Conservation (phyloP, 2,888 invertebrate genomes). For the Plagodis dolabraria region DNA sequence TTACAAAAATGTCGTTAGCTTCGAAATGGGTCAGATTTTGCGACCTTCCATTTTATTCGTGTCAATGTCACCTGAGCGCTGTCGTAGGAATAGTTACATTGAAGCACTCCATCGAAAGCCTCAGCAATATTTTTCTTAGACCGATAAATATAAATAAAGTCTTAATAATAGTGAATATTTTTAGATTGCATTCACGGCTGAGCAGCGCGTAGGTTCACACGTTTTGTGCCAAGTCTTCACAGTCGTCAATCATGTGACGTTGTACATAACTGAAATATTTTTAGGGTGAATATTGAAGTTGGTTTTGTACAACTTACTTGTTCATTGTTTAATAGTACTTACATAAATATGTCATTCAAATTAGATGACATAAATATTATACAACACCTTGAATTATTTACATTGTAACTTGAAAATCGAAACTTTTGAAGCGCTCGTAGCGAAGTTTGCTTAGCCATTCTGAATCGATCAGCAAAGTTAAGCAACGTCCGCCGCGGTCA, state of each 20-base stretch:
- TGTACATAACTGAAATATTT: conserved; percentile 32
- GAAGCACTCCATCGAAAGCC: conserved; percentile 1
- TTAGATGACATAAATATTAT: no score
- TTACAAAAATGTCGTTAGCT: conserved; percentile 39
- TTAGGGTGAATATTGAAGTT: conserved; percentile 1
- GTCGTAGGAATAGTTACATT: no score
- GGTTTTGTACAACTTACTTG: no score
- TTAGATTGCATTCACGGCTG: conserved; percentile 39
- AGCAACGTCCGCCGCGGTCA: no score
- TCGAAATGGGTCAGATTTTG: conserved; percentile 46
- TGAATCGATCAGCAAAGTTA: no score
- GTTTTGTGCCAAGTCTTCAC: conserved; percentile 36
- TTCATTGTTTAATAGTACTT: no score
- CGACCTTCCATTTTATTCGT: conserved; percentile 43
- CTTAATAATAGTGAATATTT: conserved; percentile 31
- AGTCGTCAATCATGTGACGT: conserved; percentile 32
- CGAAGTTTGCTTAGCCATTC: no score
- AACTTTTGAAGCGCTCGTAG: no score
- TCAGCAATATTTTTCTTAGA: neutral
- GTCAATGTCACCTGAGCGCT: conserved; percentile 13
- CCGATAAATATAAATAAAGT: conserved; percentile 9
- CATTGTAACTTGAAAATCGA: no score
- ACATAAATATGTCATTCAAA: no score
- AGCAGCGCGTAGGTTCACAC: conserved; percentile 32
- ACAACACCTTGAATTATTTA: no score